Base-by-base conservation (phyloP, 1,140 invertebrate genomes). In the Calephelis virginiensis region DNA sequence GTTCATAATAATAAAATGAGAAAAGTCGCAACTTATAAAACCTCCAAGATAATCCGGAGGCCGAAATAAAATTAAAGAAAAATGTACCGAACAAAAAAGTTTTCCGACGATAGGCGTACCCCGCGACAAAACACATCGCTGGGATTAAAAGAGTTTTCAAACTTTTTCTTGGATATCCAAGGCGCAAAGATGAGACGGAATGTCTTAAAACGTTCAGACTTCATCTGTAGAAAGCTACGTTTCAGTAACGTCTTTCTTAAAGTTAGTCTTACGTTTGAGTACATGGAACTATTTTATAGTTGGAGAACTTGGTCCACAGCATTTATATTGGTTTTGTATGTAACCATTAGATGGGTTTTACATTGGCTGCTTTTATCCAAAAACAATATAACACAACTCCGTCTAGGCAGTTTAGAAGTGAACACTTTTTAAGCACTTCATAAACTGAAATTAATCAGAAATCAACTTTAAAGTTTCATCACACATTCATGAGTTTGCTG, bases 61-160 rank as follows among this genome's bases (percentile, higher is more conserved):
- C 77, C 67, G 75, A 84, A 86, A 86, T 86, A 86, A 85, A 89
- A 86, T 86, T 82, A 81, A 80, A 82, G 75, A 78, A 76, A 81
- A 82, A 86, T 81, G 74, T 73, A 76, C 65, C 65, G 66, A 76
- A 77, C 73, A 74, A 82, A 81, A 81, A 85, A 83, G 74, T 78
- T 81, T 71, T 63, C 63, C 62, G 69, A 76, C 77, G 82, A 87
- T 85, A 90, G 80, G 75, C 77, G 72, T 77, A 74, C 76, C 73
- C 74, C 70, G 82, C 81, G 81, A 86, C 83, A 85, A 83, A 87
- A 89, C 82, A 86, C 86, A 88, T 88, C 81, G 83, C 75, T 80
- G 68, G 81, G 81, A 89, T 88, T 87, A 89, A 86, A 87, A 73
- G 80, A 89, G 80, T 83, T 77, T 71, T 49, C 73, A 76, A 85